Conservation (phyloP, 2,888 invertebrate genomes). For the Panzeria rudis region DNA sequence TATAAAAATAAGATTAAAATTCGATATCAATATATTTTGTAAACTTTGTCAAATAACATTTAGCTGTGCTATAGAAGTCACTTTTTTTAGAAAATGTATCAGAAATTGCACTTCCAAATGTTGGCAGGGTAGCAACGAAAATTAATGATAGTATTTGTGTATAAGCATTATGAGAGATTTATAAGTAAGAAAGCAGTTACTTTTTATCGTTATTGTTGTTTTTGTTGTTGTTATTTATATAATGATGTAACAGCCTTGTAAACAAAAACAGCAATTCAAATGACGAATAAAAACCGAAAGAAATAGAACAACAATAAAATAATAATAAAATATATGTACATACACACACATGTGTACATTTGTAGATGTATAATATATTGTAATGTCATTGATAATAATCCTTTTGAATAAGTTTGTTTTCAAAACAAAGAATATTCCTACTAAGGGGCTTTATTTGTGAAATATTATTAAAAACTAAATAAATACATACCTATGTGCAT, state of each 20-base stretch:
- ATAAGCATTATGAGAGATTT: constrained; percentile 28
- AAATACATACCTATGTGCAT: no score
- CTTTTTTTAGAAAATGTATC: no score
- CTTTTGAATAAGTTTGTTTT: constrained; percentile 31
- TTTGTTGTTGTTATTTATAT: constrained; percentile 36
- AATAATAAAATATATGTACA: neutral
- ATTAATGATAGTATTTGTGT: neutral
- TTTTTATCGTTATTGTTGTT: constrained; percentile 3
- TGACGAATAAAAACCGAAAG: constrained; percentile 32
- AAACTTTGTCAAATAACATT: no score
- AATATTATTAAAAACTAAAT: neutral
- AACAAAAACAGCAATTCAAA: constrained; percentile 31
- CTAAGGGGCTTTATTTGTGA: neutral
- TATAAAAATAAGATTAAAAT: no score
- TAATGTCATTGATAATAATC: constrained; percentile 45
- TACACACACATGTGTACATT: neutral
- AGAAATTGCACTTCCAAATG: neutral
- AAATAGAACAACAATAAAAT: constrained; percentile 31
- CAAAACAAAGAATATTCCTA: constrained; percentile 8
- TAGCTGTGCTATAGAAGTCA: no score
- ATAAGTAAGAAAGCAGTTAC: constrained; percentile 24
- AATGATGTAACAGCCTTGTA: constrained; percentile 55
- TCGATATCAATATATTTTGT: no score
- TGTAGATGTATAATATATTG: neutral
- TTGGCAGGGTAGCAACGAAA: neutral